These are phyloP conservation scores for Balanococcus diminutus DNA, from an alignment of 2,888 invertebrate genomes.

Conservation along the genomic window DNA sequence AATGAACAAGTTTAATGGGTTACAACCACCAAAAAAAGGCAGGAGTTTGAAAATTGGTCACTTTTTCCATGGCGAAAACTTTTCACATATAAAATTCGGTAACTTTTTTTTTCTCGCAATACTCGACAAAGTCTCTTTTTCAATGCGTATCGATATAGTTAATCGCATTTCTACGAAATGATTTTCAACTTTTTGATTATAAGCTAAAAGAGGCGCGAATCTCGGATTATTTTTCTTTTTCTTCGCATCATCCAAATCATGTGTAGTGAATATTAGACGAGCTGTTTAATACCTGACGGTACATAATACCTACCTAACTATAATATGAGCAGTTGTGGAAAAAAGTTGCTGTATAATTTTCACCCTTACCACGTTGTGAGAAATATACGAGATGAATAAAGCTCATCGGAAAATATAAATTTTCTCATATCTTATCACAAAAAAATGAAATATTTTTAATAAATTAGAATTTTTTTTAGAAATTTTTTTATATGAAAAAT, in stretches of 20 bases:
- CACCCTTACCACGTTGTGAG: not conserved
- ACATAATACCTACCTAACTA: no score
- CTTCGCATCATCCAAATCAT: not conserved
- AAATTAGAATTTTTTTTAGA: no score
- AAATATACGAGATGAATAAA: not conserved
- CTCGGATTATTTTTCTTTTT: not conserved
- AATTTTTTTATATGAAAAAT: no score
- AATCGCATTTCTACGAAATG: not conserved
- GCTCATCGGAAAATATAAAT: no score
- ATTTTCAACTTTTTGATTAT: constrained; percentile 3
- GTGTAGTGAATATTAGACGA: not conserved
- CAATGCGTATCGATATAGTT: not conserved
- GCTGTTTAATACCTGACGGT: no score
- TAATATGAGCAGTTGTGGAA: no score
- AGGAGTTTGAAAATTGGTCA: no score
- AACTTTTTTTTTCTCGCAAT: not conserved
- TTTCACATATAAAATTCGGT: not conserved
- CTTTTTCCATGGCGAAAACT: not conserved
- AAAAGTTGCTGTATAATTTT: not conserved
- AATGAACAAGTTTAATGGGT: no score
- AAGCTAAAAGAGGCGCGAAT: not conserved
- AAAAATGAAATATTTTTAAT: no score
- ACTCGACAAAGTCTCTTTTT: not conserved
- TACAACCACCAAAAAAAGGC: no score
- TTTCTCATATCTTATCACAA: no score